These are phyloP conservation scores for Tenebrio molitor DNA, from an alignment of 1,140 invertebrate species.

Conservation along the genomic window DNA sequence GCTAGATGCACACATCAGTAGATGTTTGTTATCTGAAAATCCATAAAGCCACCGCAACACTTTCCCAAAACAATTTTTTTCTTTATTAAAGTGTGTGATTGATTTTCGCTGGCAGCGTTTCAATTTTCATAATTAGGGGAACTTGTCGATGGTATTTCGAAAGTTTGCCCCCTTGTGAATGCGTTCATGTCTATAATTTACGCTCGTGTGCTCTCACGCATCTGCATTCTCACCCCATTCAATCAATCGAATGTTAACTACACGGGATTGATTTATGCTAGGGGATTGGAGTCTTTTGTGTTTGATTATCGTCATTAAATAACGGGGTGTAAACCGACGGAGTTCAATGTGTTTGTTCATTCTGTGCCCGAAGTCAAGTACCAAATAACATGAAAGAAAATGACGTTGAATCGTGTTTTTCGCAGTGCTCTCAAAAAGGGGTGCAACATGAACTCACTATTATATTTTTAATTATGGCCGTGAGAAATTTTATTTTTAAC, in stretches of 20 bases:
- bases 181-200: conserved; percentile 47
- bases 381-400: conserved; percentile 2
- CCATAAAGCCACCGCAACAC: conserved; percentile 5
- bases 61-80: conserved; percentile 18
- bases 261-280: conserved; percentile 42
- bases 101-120: conserved; percentile 23
- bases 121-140: conserved; percentile 44
- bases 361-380: conserved; percentile 11
- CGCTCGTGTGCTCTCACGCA: conserved; percentile 48
- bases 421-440: conserved; percentile 7
- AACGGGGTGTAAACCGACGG: conserved; percentile 28
- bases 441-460: conserved; percentile 9
- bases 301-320: conserved; percentile 48
- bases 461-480: neutral
- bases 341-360: conserved; percentile 30
- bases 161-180: conserved; percentile 42
- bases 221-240: conserved; percentile 48
- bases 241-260: conserved; percentile 49
- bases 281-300: conserved; percentile 42
- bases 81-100: conserved; percentile 22
- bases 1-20: conserved; percentile 1
- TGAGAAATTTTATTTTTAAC: neutral
- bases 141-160: conserved; percentile 44
- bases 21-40: conserved; percentile 9
- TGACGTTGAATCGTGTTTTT: conserved; percentile 12